phyloP scores from a whole-genome alignment of 2,113 vertebrate species.

The Callaeas wilsoni region DNA sequence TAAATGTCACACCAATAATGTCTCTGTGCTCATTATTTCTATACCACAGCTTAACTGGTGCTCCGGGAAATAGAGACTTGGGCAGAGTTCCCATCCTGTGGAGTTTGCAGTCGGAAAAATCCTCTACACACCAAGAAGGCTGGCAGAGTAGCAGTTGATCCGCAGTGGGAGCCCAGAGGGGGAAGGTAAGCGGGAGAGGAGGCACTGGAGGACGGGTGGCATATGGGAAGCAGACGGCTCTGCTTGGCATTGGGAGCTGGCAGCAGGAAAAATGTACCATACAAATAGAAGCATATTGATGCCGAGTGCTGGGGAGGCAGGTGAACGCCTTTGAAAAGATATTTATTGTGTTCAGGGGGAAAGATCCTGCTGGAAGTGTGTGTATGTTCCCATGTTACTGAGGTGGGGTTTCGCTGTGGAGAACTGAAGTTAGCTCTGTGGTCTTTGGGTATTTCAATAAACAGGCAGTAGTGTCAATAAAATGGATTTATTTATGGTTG shows the following conservation, averaged over 20 bases:
- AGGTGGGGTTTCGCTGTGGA: neutral
- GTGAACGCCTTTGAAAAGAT: neutral
- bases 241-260: neutral
- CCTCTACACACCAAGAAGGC: neutral
- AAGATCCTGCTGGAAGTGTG: neutral
- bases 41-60: neutral
- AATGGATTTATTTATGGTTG: neutral
- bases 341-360: neutral
- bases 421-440: neutral
- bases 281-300: neutral
- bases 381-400: neutral
- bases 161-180: neutral
- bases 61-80: neutral
- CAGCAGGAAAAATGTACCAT: neutral
- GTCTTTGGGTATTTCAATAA: neutral
- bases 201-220: conserved; percentile 20
- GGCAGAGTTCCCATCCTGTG: neutral
- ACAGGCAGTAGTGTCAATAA: neutral
- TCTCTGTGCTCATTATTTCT: neutral
- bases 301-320: neutral
- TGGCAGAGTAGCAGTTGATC: conserved; percentile 16
- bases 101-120: neutral
- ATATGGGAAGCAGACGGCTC: conserved; percentile 52
- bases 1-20: neutral
- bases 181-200: conserved; percentile 16